Evolutionary conservation across 2,888 invertebrate species (phyloP).

Genomic region (Dryococelus australis): DNA sequence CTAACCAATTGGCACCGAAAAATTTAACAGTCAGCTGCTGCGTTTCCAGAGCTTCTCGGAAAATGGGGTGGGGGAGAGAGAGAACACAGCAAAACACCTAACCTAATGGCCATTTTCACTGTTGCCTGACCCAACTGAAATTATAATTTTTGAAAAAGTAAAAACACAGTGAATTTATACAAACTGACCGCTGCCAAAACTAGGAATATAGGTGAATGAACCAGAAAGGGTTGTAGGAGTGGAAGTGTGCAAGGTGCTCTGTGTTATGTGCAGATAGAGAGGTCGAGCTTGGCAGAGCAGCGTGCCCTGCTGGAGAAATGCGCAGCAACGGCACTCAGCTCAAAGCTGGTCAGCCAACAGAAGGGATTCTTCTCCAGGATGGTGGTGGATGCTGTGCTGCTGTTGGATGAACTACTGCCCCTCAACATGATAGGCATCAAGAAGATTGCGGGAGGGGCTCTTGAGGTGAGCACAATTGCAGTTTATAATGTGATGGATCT

Average conservation of each 20-base stretch:
- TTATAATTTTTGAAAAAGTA: too few species aligned
- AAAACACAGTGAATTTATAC: too few species aligned
- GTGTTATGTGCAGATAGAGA: conserved; percentile 63
- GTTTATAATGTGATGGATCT: background rate
- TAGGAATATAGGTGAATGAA: too few species aligned
- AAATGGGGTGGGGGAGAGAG: too few species aligned
- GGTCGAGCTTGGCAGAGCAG: conserved; percentile 67
- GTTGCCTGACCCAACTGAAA: too few species aligned
- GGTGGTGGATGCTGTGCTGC: conserved; percentile 96
- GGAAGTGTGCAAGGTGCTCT: too few species aligned
- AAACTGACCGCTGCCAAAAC: too few species aligned
- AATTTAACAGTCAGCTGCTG: too few species aligned
- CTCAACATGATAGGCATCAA: conserved; percentile 99
- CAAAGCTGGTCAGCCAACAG: conserved; percentile 95
- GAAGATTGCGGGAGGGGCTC: conserved; percentile 76
- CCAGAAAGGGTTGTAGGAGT: background rate
- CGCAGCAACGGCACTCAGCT: conserved; percentile 95
- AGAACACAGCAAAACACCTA: too few species aligned
- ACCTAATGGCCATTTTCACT: too few species aligned
- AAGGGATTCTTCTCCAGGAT: conserved; percentile 95
- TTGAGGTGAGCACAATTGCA: conserved; percentile 56
- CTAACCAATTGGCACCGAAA: too few species aligned
- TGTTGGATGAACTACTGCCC: conserved; percentile 88
- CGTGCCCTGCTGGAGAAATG: conserved; percentile 81
- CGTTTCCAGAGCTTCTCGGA: too few species aligned